phyloP scores from a whole-genome alignment of 2,797 vertebrate genomes.

The Caiman crocodilus region DNA sequence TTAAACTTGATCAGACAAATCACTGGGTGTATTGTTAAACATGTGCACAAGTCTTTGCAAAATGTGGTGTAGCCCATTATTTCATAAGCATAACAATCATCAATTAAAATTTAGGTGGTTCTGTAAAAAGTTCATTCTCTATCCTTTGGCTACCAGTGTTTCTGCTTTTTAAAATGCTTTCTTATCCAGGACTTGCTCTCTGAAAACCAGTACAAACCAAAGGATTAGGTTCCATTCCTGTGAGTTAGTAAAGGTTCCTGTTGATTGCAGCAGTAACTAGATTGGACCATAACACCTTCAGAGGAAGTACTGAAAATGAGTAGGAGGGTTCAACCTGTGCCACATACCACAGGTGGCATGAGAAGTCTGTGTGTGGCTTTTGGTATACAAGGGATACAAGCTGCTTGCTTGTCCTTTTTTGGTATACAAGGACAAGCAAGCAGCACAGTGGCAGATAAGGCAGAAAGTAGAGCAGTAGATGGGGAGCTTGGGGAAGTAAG shows the following conservation, averaged over 20 bases:
- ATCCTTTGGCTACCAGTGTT: not conserved
- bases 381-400: no score
- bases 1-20: not conserved
- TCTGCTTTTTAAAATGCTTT: not conserved
- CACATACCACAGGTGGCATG: no score
- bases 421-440: no score
- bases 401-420: no score
- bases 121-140: not conserved
- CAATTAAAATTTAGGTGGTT: not conserved
- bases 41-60: not conserved
- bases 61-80: not conserved
- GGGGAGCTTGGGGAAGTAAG: no score
- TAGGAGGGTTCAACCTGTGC: not conserved
- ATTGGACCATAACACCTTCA: accelerated
- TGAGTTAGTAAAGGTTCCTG: not conserved
- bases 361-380: no score
- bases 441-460: no score
- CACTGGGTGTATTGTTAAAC: not conserved
- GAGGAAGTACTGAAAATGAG: not conserved
- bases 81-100: not conserved
- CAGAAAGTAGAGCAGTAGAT: no score
- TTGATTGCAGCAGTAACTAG: not conserved
- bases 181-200: not conserved
- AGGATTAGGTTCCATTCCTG: not conserved
- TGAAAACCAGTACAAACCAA: not conserved